Evolutionary conservation across 2,888 invertebrate species (phyloP).

Genomic region (Apamea sordens): DNA sequence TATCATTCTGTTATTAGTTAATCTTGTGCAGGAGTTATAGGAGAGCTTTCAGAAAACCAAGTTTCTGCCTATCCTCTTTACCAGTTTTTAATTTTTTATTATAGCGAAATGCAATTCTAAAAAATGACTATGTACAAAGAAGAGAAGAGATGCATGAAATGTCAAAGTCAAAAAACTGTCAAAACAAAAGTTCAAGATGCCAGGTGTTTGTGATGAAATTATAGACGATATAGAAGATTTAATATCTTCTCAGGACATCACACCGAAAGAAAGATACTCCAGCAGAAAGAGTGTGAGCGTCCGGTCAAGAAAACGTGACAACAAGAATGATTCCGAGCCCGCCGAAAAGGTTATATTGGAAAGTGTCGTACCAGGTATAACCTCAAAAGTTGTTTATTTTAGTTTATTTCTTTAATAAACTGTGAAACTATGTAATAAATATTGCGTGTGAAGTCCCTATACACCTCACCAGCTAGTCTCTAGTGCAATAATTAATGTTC

Average conservation of each 20-base stretch:
- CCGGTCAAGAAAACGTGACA: conserved; percentile 90
- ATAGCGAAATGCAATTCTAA: neutral
- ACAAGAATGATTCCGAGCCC: conserved; percentile 74
- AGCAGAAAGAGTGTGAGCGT: conserved; percentile 93
- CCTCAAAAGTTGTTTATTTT: conserved; percentile 71
- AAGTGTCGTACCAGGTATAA: conserved; percentile 91
- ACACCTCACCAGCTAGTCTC: neutral
- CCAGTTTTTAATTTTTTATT: too few species aligned
- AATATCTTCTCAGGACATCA: conserved; percentile 94
- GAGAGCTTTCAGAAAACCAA: neutral
- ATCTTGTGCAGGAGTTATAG: neutral
- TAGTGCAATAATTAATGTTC: neutral
- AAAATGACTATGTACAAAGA: neutral
- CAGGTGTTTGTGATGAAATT: conserved; percentile 91
- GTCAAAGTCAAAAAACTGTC: conserved; percentile 59
- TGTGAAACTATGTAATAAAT: neutral
- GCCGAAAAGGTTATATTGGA: conserved; percentile 88
- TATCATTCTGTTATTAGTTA: neutral
- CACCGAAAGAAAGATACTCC: conserved; percentile 94
- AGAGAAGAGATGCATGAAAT: neutral
- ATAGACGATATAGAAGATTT: conserved; percentile 96
- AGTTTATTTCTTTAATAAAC: conserved; percentile 5
- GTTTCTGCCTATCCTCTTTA: neutral
- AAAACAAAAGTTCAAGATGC: conserved; percentile 84
- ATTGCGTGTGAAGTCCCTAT: neutral